Conservation (phyloP, 1,140 invertebrate species). For the Rhizoglyphus robini region DNA sequence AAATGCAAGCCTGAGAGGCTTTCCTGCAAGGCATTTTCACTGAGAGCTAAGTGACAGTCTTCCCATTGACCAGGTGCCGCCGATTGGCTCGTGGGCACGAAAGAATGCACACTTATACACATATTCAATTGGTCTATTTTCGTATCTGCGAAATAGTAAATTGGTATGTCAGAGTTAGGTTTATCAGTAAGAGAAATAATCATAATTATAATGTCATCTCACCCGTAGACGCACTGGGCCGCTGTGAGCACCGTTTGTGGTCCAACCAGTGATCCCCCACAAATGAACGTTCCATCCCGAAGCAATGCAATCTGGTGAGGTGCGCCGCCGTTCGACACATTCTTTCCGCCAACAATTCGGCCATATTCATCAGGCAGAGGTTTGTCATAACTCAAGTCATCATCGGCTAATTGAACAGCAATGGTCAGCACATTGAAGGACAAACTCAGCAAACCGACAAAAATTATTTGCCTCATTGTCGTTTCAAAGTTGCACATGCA, state of each 20-base stretch:
- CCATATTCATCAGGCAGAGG: not conserved
- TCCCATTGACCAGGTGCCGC: too few relatives aligned
- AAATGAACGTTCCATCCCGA: not conserved
- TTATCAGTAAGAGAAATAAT: not conserved
- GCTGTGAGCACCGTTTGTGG: not conserved
- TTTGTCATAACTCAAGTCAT: too few relatives aligned
- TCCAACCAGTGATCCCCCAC: not conserved
- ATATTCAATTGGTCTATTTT: not conserved
- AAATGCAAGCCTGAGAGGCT: too few relatives aligned
- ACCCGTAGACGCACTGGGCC: conserved; percentile 4
- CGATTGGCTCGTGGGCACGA: too few relatives aligned
- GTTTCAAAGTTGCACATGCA: too few relatives aligned
- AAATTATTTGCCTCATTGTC: too few relatives aligned
- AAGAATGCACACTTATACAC: too few relatives aligned
- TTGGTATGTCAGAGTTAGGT: not conserved
- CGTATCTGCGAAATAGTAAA: not conserved
- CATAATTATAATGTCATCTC: not conserved
- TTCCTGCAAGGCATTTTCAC: too few relatives aligned
- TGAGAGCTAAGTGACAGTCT: too few relatives aligned
- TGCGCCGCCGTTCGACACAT: not conserved
- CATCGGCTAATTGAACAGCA: too few relatives aligned
- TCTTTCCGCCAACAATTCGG: not conserved
- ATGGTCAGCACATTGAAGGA: too few relatives aligned
- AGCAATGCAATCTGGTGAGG: not conserved
- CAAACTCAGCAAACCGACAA: too few relatives aligned